These are phyloP conservation scores for Polymixis lichenea DNA, from an alignment of 2,888 invertebrate species.

Conservation along the genomic window DNA sequence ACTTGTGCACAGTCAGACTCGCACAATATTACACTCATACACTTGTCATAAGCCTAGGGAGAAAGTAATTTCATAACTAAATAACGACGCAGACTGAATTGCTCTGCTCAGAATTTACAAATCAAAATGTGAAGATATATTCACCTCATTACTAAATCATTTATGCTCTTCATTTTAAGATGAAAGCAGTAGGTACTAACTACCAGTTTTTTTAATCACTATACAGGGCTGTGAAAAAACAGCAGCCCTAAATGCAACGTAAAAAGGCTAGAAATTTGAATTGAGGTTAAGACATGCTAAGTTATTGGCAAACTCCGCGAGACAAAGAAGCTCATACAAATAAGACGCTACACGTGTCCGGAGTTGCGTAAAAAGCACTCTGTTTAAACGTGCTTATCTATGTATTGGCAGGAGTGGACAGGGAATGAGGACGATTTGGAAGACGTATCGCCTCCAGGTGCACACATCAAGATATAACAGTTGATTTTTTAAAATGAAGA, in stretches of 20 bases:
- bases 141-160: not conserved
- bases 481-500: not conserved
- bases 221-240: not conserved
- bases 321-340: slow-evolving; percentile 66
- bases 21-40: slow-evolving; percentile 38
- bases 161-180: not conserved
- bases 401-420: slow-evolving; percentile 38
- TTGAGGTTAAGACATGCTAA: slow-evolving; percentile 64
- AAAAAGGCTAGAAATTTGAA: slow-evolving; percentile 45
- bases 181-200: not conserved
- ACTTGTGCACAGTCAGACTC: slow-evolving; percentile 58
- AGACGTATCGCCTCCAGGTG: slow-evolving; percentile 39
- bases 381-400: slow-evolving; percentile 59
- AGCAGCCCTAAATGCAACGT: slow-evolving; percentile 33
- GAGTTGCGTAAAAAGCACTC: slow-evolving; percentile 61
- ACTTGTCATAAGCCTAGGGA: slow-evolving; percentile 34
- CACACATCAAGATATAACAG: slow-evolving; percentile 1
- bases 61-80: slow-evolving; percentile 37
- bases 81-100: slow-evolving; percentile 24
- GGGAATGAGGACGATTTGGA: slow-evolving; percentile 36
- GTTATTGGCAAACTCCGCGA: slow-evolving; percentile 61
- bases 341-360: slow-evolving; percentile 60
- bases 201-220: not conserved
- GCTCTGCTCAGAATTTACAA: slow-evolving; percentile 2
- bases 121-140: slow-evolving; percentile 5